Evolutionary conservation across 2,113 vertebrate genomes (phyloP).

Genomic region (Anser brachyrhynchus): DNA sequence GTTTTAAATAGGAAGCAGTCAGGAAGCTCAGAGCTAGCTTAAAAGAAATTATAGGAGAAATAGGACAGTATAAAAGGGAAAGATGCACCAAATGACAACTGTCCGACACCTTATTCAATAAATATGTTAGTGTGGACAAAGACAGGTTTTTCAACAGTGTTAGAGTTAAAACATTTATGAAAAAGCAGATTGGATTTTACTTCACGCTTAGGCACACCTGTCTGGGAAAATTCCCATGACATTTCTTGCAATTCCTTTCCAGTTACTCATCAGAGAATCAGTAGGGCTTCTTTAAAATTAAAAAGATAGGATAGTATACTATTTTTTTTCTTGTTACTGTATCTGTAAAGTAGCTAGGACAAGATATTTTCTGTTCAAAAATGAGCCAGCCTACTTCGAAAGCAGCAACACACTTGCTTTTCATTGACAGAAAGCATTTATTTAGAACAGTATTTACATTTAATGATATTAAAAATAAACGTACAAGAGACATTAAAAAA

Average conservation of each 20-base stretch:
- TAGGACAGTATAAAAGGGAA: not conserved
- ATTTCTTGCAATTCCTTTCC: not conserved
- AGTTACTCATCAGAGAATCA: not conserved
- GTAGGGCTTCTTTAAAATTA: not conserved
- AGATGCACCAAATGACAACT: not conserved
- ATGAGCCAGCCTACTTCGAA: constrained; percentile 50
- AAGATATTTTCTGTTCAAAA: not conserved
- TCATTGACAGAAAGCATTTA: constrained; percentile 57
- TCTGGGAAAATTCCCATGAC: not conserved
- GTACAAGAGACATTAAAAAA: constrained; percentile 38
- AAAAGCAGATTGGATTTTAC: not conserved
- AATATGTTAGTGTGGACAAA: not conserved
- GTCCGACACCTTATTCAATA: not conserved
- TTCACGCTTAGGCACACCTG: not conserved
- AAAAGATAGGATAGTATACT: not conserved
- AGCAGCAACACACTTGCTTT: constrained; percentile 66
- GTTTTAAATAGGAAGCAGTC: not conserved
- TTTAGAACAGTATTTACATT: constrained; percentile 49
- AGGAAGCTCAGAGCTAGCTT: not conserved
- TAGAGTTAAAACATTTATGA: not conserved
- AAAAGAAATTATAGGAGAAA: not conserved
- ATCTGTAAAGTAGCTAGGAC: constrained; percentile 12
- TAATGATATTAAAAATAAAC: not conserved
- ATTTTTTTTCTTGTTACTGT: not conserved
- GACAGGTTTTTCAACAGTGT: not conserved